A percentile compares a stretch with the other conserved stretches of the same genome.
These are phyloP conservation scores for Limanda limanda DNA, from an alignment of 2,113 vertebrate genomes.

Conservation along the genomic window DNA sequence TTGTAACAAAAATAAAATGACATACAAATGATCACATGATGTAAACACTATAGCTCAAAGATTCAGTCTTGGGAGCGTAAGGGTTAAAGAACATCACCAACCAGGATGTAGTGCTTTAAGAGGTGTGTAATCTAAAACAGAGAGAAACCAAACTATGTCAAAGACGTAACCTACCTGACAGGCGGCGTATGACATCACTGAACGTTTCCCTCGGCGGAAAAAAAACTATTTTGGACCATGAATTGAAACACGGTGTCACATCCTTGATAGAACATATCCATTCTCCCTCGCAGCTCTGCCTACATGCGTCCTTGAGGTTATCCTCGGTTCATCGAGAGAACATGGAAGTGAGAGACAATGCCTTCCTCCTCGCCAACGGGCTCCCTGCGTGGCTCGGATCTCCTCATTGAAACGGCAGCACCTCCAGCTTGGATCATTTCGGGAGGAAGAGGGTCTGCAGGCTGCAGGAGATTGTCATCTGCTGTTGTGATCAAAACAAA, in stretches of 20 bases:
- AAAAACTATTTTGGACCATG: constrained; percentile 74
- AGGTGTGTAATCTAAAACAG: not conserved
- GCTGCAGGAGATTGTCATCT: constrained; percentile 78
- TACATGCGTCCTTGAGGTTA: constrained; percentile 76
- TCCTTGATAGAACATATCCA: constrained; percentile 73
- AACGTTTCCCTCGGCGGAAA: constrained; percentile 47
- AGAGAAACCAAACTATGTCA: not conserved
- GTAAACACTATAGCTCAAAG: not conserved
- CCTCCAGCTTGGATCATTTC: constrained; percentile 65
- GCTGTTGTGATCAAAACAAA: constrained; percentile 76
- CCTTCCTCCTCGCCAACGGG: constrained; percentile 62
- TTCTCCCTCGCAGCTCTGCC: constrained; percentile 66
- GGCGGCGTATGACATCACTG: constrained; percentile 27
- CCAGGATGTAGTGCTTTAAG: not conserved
- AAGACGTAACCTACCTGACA: constrained; percentile 19
- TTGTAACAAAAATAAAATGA: too few relatives aligned
- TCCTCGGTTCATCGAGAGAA: constrained; percentile 81
- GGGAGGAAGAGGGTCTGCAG: constrained; percentile 64
- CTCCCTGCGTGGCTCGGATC: constrained; percentile 59
- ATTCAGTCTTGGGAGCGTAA: not conserved
- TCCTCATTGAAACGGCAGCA: constrained; percentile 63
- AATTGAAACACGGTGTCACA: constrained; percentile 75
- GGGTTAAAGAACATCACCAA: not conserved
- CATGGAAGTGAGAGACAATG: constrained; percentile 85
- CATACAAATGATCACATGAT: not conserved